Base-by-base conservation (phyloP, 2,113 vertebrate genomes). In the Hemiprocne comata region DNA sequence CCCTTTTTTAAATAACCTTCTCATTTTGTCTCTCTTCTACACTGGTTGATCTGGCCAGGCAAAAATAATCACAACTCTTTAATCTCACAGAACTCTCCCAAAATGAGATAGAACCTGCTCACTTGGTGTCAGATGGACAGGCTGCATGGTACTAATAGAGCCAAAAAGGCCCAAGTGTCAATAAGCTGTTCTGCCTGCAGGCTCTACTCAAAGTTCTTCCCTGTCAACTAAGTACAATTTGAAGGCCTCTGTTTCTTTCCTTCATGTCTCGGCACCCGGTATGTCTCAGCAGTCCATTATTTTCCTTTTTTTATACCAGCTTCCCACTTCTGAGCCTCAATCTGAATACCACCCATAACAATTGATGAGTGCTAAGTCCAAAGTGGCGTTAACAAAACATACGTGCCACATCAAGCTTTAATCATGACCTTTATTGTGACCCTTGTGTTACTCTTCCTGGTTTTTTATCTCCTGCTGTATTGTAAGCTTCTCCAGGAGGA, bases 331-430 rank as follows among this genome's bases (percentile, higher is more conserved):
- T n/a, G 23, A 75, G 38, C 65, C 42, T 73, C 55, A 60, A 1
- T 67, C 55, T 77, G 40, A 60, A 20, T 31, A 71, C 17, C 28
- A 44, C 21, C 36, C 20, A 3, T 57, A 73, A 85, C 72, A 94
- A 69, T 1, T 5, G 3, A 51, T 26, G n/a, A 34, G 6, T 10
- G 16, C 36, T 11, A 72, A 75, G 61, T 34, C 53, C 44, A 24
- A 73, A 7, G 2, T 0, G 1, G 40, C 3, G 0, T 44, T 93
- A 62, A n/a, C 58, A 73, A 89, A 79, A 26, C 7, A 11, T 18
- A 72, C 1, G 9, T 55, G 74, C 24, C 65, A 74, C 4, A 2
- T 67, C 46, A 54, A n/a, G 28, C 58, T 66, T 67, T 55, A 34
- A 26, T 3, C 48, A 18, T 29, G 42, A 38, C 74, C 70, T 91